Conservation (phyloP, 2,113 vertebrate genomes). For the Corvus hawaiiensis region DNA sequence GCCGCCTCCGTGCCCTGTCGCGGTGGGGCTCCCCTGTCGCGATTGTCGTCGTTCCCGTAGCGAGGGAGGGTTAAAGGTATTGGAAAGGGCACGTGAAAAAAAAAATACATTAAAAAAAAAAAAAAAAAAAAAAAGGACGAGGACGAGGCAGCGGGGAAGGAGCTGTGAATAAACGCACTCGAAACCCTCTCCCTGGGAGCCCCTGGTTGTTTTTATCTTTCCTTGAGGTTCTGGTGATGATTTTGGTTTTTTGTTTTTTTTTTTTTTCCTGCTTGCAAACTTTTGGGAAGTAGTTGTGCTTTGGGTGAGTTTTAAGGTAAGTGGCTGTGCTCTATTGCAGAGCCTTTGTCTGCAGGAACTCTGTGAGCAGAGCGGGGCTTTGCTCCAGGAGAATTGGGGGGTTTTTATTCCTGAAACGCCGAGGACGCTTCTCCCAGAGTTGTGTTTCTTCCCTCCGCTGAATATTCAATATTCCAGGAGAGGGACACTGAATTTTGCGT, state of each 20-base stretch:
- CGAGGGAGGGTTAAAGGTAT: background rate
- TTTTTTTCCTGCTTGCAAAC: background rate
- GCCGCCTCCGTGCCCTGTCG: background rate
- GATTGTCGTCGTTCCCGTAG: background rate
- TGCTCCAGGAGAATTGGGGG: background rate
- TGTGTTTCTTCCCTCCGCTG: background rate
- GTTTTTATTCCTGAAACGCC: background rate
- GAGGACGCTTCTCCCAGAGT: background rate
- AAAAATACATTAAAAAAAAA: background rate
- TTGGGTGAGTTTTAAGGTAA: constrained; percentile 18
- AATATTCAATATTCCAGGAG: background rate
- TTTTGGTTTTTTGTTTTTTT: background rate
- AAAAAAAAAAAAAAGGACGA: no score
- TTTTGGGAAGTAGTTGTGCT: background rate
- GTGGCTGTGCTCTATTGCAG: background rate
- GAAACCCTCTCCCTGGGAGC: background rate
- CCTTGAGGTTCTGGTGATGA: background rate
- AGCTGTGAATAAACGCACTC: background rate
- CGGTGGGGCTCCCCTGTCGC: background rate
- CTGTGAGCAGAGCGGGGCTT: background rate
- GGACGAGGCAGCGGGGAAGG: background rate
- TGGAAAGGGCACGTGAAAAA: background rate
- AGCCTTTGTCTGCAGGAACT: background rate
- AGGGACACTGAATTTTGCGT: fast-evolving
- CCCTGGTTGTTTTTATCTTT: background rate